Conservation (phyloP, 2,888 invertebrate genomes). For the Drosophila eohydei region DNA sequence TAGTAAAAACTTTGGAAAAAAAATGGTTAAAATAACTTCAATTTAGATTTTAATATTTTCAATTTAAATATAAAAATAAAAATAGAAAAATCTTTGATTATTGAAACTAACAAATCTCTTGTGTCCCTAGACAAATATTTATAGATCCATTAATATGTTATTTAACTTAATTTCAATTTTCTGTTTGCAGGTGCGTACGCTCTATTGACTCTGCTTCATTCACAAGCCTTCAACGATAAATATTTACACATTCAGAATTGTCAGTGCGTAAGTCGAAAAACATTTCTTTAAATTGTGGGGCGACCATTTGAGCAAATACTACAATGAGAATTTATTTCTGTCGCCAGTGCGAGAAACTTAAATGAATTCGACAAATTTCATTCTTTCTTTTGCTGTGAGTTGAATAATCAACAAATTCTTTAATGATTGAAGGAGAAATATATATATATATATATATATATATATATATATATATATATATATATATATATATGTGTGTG, state of each 20-base stretch:
- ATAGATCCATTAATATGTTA: slow-evolving; percentile 54
- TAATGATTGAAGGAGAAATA: slow-evolving; percentile 21
- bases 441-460: slow-evolving; percentile 11
- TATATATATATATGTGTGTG: slow-evolving; percentile 10
- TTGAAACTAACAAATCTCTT: not conserved
- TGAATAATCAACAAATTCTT: slow-evolving; percentile 23
- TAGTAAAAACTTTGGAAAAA: too few relatives aligned
- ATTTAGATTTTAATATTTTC: too few relatives aligned
- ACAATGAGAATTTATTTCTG: slow-evolving; percentile 37
- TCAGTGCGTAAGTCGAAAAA: slow-evolving; percentile 55
- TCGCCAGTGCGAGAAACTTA: slow-evolving; percentile 16
- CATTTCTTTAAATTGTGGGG: slow-evolving; percentile 8
- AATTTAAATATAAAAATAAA: too few relatives aligned
- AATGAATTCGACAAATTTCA: slow-evolving; percentile 38
- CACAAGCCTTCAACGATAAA: slow-evolving; percentile 12
- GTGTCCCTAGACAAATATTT: slow-evolving; percentile 34
- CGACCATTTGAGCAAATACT: slow-evolving; percentile 40
- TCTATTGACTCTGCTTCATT: slow-evolving; percentile 41
- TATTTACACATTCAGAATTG: slow-evolving; percentile 24
- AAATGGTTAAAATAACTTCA: too few relatives aligned
- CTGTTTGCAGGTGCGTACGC: slow-evolving; percentile 65
- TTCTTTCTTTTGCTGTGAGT: slow-evolving; percentile 7
- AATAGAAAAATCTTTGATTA: not conserved
- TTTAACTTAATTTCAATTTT: slow-evolving; percentile 50
- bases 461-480: slow-evolving; percentile 16